phyloP scores from a whole-genome alignment of 2,113 vertebrate species.

The Neogobius melanostomus region DNA sequence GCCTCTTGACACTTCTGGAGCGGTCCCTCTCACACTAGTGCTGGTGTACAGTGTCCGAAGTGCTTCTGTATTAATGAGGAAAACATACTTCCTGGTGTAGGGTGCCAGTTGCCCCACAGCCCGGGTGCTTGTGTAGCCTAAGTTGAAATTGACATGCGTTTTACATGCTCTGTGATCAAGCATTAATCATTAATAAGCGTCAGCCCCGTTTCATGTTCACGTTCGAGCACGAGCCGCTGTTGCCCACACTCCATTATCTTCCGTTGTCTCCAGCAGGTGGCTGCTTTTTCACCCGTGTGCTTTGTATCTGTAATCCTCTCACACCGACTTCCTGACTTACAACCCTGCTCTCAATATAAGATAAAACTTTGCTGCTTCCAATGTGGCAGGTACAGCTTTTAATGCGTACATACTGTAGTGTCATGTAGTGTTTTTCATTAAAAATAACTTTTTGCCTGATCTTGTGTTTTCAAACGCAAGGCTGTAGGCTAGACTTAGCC shows the following conservation, averaged over 20 bases:
- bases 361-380: neutral
- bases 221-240: slow-evolving; percentile 35
- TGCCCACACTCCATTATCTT: slow-evolving; percentile 9
- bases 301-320: slow-evolving; percentile 4
- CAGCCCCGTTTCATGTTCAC: slow-evolving; percentile 47
- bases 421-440: neutral
- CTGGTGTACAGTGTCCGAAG: slow-evolving; percentile 32
- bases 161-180: slow-evolving; percentile 59
- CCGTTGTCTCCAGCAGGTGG: neutral
- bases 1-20: slow-evolving; percentile 19
- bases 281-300: slow-evolving; percentile 10
- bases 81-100: slow-evolving; percentile 29
- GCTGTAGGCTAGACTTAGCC: too few relatives aligned
- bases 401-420: neutral
- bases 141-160: slow-evolving; percentile 52
- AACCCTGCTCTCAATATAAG: slow-evolving; percentile 4
- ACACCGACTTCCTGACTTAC: slow-evolving; percentile 11
- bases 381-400: slow-evolving; percentile 2
- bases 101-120: slow-evolving; percentile 13
- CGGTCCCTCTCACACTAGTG: slow-evolving; percentile 7
- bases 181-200: slow-evolving; percentile 64
- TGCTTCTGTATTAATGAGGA: slow-evolving; percentile 45
- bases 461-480: neutral
- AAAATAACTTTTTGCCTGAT: neutral
- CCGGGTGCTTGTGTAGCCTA: neutral